Evolutionary conservation across 2,888 invertebrate genomes (phyloP), one percentile per base, ranked within the genome.

Genomic region (Chymomyza caudatula): DNA sequence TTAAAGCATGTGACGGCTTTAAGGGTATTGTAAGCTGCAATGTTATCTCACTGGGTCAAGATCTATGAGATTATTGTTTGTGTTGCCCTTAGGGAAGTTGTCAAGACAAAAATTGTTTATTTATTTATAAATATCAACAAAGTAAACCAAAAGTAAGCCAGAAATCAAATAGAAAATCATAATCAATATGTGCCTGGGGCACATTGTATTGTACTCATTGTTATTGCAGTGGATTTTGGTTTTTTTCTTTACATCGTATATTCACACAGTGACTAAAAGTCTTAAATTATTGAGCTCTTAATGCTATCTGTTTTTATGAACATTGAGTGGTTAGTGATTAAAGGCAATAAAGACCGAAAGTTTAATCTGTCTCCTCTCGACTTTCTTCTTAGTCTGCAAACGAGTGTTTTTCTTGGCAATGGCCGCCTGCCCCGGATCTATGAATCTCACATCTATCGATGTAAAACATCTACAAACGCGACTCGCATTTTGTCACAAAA

Each of bases 51-150:
- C 44, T 59, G 52, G 72, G 74, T 69, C 73, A 61, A 58, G 64
- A 78, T 78, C 74, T 81, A 81, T 67, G 78, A 65, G 77, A 78
- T 78, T 79, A 76, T 82, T 78, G 63, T 29, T 65, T 69, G 73
- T 66, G 15, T 56, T 57, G 42, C 42, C 29, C 29, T 37, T 37
- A 37, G 29, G 29, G 29, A 3, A 37, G 29, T 37, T 37, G 29
- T 37, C 29, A 47, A 6, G 47, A 17, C 47, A 47, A 13, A 47
- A 47, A 17, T 47, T 47, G n/a, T 47, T 19, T 37, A 8, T 37
- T 37, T 37, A 37, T 37, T 37, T 37, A 37, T 37, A 37, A 37
- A 37, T 11, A 37, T 11, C 29, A 37, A 37, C 11, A 37, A 11
- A 37, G 11, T 37, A 37, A 11, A 37, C 8, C 11, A 25, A 3